Conservation (phyloP, 2,797 vertebrate genomes). For the Neomorphus geoffroyi region DNA sequence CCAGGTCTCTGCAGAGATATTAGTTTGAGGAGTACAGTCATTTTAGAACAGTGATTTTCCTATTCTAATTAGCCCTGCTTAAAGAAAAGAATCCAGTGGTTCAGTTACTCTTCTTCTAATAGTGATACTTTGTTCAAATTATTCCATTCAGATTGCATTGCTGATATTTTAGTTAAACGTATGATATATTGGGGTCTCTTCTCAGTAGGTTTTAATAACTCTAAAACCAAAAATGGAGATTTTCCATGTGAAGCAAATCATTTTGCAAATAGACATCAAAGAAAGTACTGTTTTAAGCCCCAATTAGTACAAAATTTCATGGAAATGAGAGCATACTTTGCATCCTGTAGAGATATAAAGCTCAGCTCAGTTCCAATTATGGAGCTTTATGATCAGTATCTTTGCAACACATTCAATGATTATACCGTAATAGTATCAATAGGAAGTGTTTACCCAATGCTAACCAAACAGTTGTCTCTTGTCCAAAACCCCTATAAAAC, state of each 20-base stretch:
- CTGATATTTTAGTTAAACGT: background rate
- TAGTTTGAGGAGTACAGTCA: background rate
- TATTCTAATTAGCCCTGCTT: slow-evolving; percentile 44
- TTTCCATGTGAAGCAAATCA: background rate
- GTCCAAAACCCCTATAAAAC: background rate
- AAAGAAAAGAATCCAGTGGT: slow-evolving; percentile 21
- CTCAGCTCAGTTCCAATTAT: slow-evolving; percentile 21
- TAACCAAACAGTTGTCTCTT: background rate
- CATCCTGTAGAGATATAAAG: slow-evolving; percentile 44
- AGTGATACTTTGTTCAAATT: slow-evolving; percentile 43
- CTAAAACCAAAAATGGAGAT: background rate
- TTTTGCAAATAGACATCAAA: slow-evolving; percentile 8
- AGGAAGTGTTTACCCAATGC: background rate
- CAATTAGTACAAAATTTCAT: slow-evolving; percentile 33
- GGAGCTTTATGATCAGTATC: background rate
- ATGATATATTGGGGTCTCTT: background rate
- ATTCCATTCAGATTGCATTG: background rate
- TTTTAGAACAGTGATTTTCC: slow-evolving; percentile 32
- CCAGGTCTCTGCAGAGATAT: slow-evolving; percentile 17
- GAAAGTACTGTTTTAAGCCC: background rate
- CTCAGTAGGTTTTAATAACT: background rate
- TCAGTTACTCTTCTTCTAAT: slow-evolving; percentile 30
- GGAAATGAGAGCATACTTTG: slow-evolving; percentile 25
- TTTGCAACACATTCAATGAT: background rate
- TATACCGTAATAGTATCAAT: background rate